Conservation (phyloP, 2,888 invertebrate species). For the Trichogramma dendrolimi region DNA sequence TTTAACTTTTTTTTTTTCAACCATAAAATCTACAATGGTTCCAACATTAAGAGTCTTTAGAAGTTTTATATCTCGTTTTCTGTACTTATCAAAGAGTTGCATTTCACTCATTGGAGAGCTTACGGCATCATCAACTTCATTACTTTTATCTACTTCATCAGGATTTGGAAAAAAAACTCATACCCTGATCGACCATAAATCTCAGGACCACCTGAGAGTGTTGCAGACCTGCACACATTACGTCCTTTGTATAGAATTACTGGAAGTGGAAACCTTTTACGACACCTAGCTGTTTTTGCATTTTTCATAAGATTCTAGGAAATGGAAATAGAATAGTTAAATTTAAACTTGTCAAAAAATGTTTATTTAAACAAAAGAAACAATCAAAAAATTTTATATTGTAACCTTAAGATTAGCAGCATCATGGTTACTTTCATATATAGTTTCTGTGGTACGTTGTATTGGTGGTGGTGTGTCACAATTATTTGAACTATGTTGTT, state of each 20-base stretch:
- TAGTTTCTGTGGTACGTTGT: conserved; percentile 52
- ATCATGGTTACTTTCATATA: conserved; percentile 61
- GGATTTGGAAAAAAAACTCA: conserved; percentile 55
- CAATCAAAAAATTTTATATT: neutral
- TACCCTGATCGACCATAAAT: conserved; percentile 67
- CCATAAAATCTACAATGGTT: conserved; percentile 78
- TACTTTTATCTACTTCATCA: conserved; percentile 31
- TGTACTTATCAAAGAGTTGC: conserved; percentile 62
- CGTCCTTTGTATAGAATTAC: conserved; percentile 73
- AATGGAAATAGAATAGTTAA: neutral
- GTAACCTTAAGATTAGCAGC: conserved; percentile 54
- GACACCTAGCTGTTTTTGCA: conserved; percentile 69
- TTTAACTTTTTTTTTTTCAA: conserved; percentile 79
- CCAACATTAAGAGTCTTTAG: conserved; percentile 67
- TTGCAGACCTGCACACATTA: conserved; percentile 70
- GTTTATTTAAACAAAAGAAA: neutral
- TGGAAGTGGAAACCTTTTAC: conserved; percentile 72
- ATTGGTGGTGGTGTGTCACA: conserved; percentile 42
- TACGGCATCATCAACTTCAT: conserved; percentile 35
- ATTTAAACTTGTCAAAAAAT: neutral
- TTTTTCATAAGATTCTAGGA: conserved; percentile 59
- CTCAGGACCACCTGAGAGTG: conserved; percentile 70
- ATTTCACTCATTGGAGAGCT: conserved; percentile 50
- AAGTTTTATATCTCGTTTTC: conserved; percentile 67
- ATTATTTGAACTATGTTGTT: conserved; percentile 41